These are phyloP conservation scores for Drosophila kikkawai DNA, from an alignment of 1,140 invertebrate genomes.

Conservation along the genomic window DNA sequence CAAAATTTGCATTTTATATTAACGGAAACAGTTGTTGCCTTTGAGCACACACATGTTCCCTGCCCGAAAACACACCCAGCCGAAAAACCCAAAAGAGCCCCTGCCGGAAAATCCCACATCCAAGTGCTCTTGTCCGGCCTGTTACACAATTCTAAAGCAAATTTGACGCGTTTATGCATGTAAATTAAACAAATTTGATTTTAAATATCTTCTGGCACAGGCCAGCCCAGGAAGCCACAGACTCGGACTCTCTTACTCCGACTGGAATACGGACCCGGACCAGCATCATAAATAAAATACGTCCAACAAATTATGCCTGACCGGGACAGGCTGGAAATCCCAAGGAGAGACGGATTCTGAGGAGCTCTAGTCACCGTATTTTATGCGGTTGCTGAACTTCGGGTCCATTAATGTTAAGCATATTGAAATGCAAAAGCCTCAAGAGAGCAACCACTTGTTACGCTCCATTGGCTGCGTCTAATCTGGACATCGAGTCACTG, in stretches of 20 bases:
- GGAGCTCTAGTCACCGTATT: slow-evolving; percentile 62
- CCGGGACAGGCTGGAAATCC: neutral
- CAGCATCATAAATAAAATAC: slow-evolving; percentile 59
- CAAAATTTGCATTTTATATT: slow-evolving; percentile 83
- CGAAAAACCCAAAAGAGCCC: slow-evolving; percentile 6
- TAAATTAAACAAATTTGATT: slow-evolving; percentile 84
- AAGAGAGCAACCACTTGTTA: slow-evolving; percentile 43
- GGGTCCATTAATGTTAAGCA: slow-evolving; percentile 63
- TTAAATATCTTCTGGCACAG: slow-evolving; percentile 79
- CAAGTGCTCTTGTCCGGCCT: slow-evolving; percentile 44
- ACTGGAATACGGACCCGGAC: neutral
- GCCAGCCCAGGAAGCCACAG: slow-evolving; percentile 10
- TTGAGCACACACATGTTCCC: slow-evolving; percentile 65
- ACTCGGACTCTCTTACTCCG: neutral
- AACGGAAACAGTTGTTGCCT: slow-evolving; percentile 84
- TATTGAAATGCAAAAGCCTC: slow-evolving; percentile 48
- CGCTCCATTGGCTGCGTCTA: slow-evolving; percentile 49
- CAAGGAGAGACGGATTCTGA: slow-evolving; percentile 41
- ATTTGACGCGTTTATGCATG: slow-evolving; percentile 83
- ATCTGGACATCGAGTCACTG: slow-evolving; percentile 35
- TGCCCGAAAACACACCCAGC: slow-evolving; percentile 1
- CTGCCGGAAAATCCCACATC: slow-evolving; percentile 26
- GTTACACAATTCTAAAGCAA: slow-evolving; percentile 77
- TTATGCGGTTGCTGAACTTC: slow-evolving; percentile 61
- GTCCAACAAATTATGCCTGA: slow-evolving; percentile 42